Evolutionary conservation across 2,888 invertebrate species (phyloP), one percentile per base, ranked within the genome.

Genomic region (Conomelus anceps): DNA sequence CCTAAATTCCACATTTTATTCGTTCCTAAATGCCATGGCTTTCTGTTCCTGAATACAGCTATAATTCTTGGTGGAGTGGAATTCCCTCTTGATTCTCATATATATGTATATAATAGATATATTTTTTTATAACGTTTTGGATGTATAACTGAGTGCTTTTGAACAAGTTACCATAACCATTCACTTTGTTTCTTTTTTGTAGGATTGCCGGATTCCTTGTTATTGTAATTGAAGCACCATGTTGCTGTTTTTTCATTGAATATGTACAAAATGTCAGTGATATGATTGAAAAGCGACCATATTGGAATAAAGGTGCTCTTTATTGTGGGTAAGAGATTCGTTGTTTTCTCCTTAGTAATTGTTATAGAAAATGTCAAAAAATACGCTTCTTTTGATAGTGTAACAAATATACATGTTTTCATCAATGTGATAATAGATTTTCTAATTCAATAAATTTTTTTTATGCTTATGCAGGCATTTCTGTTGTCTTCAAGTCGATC

Each of bases 181-280:
- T n/a, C n/a, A n/a, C n/a, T n/a, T 13, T 84, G 1, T 86, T 87
- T 89, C 87, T 11, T 9, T 85, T 90, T 92, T 91, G 20, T 92
- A 95, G 95, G 92, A 92, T 98, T 91, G 96, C 97, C 90, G 99
- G 98, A 84, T 98, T 99, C 94, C 92, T 97, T 90, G 96, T 98
- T 90, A 95, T 98, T 91, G 96, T 97, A 86, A 95, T 99, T 92
- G 99, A 99, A 94, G 99, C 99, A 84, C 99, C 99, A 0, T 99
- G 98, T 93, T 99, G 99, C 94, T 99, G 99, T 94, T 95, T 98
- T 94, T 99, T 98, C 94, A 95, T 99, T 91, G 99, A 99, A 93
- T 97, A 97, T 94, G 98, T 99, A 89, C 97, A 98, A 94, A 95
- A 95, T 90, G 94, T 98, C 89, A 97, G 98, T 90, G 96, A 96